These are phyloP conservation scores for Prosapia bicincta DNA, from an alignment of 2,888 invertebrate genomes.

Conservation along the genomic window DNA sequence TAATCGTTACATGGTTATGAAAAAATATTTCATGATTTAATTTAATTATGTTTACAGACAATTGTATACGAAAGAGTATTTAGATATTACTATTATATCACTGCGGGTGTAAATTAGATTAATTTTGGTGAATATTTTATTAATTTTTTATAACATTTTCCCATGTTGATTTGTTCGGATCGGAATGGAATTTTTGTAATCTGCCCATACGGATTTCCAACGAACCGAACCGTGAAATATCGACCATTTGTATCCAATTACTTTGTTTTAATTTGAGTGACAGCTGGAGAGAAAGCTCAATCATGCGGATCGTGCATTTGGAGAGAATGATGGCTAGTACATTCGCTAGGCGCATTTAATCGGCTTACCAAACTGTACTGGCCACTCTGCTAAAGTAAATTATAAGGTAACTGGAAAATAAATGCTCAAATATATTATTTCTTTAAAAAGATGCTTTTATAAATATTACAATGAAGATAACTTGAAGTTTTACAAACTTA, in stretches of 20 bases:
- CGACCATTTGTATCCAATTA: background rate
- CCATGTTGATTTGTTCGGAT: no score
- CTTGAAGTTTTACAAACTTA: no score
- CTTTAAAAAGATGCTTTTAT: no score
- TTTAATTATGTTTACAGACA: background rate
- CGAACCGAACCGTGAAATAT: background rate
- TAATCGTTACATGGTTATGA: no score
- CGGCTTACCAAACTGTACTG: no score
- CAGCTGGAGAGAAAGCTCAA: background rate
- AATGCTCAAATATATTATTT: no score
- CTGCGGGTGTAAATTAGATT: background rate
- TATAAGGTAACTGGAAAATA: no score
- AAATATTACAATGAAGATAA: no score
- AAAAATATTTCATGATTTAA: background rate
- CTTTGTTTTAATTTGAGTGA: background rate
- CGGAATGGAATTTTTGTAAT: background rate
- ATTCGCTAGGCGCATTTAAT: background rate
- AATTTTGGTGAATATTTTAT: background rate
- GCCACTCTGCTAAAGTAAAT: no score
- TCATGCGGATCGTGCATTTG: background rate
- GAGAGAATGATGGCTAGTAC: background rate
- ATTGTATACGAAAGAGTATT: background rate
- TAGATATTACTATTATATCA: background rate
- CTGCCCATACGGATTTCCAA: background rate
- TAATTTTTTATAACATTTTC: background rate